phyloP scores from a whole-genome alignment of 2,113 vertebrate species.

The Leuciscus idus region DNA sequence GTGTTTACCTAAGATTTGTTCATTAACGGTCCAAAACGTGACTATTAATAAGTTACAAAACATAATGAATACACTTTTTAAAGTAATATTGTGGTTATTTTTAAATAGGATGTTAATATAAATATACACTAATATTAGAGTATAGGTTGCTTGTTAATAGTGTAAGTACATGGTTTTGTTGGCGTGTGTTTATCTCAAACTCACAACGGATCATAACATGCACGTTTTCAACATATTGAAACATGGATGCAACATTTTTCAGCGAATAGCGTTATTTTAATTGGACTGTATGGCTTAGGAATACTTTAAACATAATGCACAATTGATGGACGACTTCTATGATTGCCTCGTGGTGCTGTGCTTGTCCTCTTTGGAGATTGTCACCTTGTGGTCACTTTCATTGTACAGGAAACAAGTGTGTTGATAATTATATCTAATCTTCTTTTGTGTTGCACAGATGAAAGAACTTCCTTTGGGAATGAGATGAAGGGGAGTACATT shows the following conservation, averaged over 20 bases:
- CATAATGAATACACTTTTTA: too few species aligned
- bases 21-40: too few species aligned
- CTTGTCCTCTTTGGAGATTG: background rate
- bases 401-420: background rate
- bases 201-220: background rate
- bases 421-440: background rate
- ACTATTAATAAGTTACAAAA: too few species aligned
- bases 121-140: too few species aligned
- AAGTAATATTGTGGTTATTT: too few species aligned
- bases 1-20: too few species aligned
- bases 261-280: background rate
- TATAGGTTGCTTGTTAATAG: too few species aligned
- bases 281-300: background rate
- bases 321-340: background rate
- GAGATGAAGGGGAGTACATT: background rate
- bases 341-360: background rate
- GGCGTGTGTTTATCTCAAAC: too few species aligned
- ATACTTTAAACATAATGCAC: background rate
- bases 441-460: background rate
- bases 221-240: background rate
- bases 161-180: too few species aligned
- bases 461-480: background rate
- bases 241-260: background rate
- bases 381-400: background rate
- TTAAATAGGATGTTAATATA: too few species aligned